phyloP scores from a whole-genome alignment of 2,888 invertebrate species.

The Caenorhabditis angaria region DNA sequence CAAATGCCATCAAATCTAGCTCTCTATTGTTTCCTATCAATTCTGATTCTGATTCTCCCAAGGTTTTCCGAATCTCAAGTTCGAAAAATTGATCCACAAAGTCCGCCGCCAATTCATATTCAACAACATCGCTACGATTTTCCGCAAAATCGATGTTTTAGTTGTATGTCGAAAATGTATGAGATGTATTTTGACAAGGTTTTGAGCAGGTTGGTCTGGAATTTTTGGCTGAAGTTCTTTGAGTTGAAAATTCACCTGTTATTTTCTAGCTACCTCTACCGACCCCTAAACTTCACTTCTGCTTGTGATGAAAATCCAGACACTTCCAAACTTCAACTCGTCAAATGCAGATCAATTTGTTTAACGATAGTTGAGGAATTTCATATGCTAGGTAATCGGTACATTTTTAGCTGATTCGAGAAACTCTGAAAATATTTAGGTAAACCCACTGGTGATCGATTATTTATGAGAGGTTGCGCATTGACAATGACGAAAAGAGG shows the following conservation, averaged over 20 bases:
- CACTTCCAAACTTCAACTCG: constrained; percentile 42
- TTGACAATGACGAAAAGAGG: constrained; percentile 60
- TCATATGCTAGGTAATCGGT: constrained; percentile 61
- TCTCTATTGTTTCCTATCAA: not conserved
- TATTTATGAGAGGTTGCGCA: constrained; percentile 70
- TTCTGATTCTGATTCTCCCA: not conserved
- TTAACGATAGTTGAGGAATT: constrained; percentile 69
- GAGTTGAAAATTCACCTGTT: not conserved
- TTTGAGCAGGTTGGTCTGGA: constrained; percentile 8
- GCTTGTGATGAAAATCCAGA: constrained; percentile 66
- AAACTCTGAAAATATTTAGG: constrained; percentile 41
- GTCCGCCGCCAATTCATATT: not conserved
- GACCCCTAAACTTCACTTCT: constrained; percentile 67
- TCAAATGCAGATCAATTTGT: constrained; percentile 68
- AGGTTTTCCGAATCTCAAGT: not conserved
- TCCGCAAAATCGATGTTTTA: constrained; percentile 63
- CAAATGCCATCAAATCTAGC: too few relatives aligned
- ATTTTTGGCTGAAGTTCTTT: not conserved
- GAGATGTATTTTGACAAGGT: constrained; percentile 62
- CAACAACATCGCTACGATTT: not conserved
- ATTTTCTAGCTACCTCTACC: constrained; percentile 60
- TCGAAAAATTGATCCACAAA: not conserved
- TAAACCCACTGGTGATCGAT: constrained; percentile 66
- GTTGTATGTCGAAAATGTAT: constrained; percentile 68
- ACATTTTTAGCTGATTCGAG: not conserved